Conservation (phyloP, 35 echinoderm and acorn worm genomes). For the Ptychodera flava region DNA sequence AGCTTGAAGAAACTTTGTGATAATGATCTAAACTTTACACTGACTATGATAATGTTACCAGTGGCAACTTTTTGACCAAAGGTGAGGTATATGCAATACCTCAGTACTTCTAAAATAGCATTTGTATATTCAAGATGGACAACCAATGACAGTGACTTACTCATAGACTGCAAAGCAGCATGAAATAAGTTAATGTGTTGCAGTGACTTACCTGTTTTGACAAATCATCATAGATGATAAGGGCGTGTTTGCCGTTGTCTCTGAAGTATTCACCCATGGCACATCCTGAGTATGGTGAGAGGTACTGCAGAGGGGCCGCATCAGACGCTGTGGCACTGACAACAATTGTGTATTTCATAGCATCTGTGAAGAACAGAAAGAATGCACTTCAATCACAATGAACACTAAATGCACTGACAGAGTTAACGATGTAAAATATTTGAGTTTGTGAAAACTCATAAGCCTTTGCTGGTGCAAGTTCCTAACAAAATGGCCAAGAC, state of each 20-base stretch:
- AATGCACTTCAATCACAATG: background rate
- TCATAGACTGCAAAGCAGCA: no score
- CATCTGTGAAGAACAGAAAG: slow-evolving; percentile 43
- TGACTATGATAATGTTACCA: background rate
- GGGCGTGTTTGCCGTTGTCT: slow-evolving; percentile 91
- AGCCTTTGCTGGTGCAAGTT: no score
- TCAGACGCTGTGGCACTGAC: slow-evolving; percentile 96
- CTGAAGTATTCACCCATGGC: slow-evolving; percentile 99
- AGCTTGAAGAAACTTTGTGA: slow-evolving; percentile 3
- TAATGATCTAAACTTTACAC: background rate
- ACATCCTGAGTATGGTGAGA: slow-evolving; percentile 93
- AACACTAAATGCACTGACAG: slow-evolving; percentile 3
- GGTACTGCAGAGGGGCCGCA: slow-evolving; percentile 96
- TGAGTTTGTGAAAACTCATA: no score
- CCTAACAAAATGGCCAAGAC: no score
- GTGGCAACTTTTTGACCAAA: no score
- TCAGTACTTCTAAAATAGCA: background rate
- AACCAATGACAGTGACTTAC: no score
- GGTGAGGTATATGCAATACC: background rate
- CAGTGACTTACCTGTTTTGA: slow-evolving; percentile 96
- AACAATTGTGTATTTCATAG: slow-evolving; percentile 93
- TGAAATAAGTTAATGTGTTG: no score
- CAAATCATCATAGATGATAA: slow-evolving; percentile 99
- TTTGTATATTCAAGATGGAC: background rate
- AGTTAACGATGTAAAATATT: no score